Conservation (phyloP, 2,888 invertebrate genomes). For the Parasteatoda lunata region DNA sequence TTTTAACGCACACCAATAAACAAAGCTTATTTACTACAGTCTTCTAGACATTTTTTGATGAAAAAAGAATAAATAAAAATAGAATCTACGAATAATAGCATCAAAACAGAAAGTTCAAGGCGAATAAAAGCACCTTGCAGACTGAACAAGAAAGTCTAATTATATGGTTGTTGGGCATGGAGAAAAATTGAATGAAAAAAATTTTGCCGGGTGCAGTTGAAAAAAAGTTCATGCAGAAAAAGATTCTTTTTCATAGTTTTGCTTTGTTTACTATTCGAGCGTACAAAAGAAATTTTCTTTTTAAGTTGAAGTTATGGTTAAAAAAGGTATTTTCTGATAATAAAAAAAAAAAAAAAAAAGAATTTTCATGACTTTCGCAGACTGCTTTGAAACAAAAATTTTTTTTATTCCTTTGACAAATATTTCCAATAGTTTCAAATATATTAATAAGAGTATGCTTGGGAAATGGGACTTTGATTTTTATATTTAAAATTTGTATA, state of each 20-base stretch:
- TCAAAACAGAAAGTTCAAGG: slow-evolving; percentile 1
- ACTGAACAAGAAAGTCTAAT: slow-evolving; percentile 22
- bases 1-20: background rate
- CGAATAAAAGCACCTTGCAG: slow-evolving; percentile 3
- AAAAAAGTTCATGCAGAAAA: slow-evolving; percentile 3
- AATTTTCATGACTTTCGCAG: too few species aligned
- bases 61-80: background rate
- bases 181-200: slow-evolving; percentile 8
- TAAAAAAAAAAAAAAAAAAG: too few species aligned
- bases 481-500: too few species aligned
- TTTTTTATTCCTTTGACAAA: too few species aligned
- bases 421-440: too few species aligned
- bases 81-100: slow-evolving; percentile 11
- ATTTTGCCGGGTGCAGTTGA: background rate
- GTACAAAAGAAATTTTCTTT: background rate
- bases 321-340: background rate
- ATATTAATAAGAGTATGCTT: background rate
- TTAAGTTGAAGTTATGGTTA: background rate
- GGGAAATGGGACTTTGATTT: background rate
- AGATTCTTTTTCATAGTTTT: background rate
- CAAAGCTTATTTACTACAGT: slow-evolving; percentile 16
- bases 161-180: slow-evolving; percentile 32
- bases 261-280: background rate
- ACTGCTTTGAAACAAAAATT: too few species aligned
- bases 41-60: background rate